Percentiles rank a stretch among this genome's conserved stretches.
These are phyloP conservation scores for Oxyura jamaicensis DNA, from an alignment of 2,113 vertebrate species.

Conservation along the genomic window DNA sequence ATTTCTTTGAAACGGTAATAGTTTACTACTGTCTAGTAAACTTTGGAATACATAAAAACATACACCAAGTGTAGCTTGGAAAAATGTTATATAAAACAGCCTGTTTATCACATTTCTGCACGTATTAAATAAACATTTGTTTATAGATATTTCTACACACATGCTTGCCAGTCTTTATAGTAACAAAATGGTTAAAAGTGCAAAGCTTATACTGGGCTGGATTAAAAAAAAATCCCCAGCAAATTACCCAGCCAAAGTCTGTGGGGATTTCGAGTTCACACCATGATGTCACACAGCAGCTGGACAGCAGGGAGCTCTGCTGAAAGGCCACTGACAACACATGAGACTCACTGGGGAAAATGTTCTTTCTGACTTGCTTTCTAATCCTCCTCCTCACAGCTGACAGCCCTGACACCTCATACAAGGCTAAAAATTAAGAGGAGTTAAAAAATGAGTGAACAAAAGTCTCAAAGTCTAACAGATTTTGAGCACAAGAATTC, in stretches of 20 bases:
- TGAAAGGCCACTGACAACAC: conserved; percentile 54
- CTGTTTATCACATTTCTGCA: not conserved
- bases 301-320: not conserved
- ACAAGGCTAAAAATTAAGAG: conserved; percentile 54
- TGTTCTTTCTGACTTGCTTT: not conserved
- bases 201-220: not conserved
- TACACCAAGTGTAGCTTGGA: not conserved
- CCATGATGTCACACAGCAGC: conserved; percentile 54
- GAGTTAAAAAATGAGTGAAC: not conserved
- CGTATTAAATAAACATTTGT: not conserved
- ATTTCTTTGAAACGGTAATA: not conserved
- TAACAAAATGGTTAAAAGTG: not conserved
- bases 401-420: conserved; percentile 56
- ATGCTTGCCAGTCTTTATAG: not conserved
- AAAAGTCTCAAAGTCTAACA: not conserved
- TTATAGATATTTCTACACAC: not conserved
- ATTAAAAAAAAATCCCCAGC: not conserved
- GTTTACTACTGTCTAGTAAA: not conserved
- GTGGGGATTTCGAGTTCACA: not conserved
- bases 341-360: not conserved
- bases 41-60: not conserved
- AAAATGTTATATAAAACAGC: not conserved
- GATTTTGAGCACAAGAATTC: not conserved
- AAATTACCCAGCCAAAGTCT: not conserved
- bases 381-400: conserved; percentile 42